These are phyloP conservation scores for Caenorhabditis sp. DNA, from an alignment of 2,888 invertebrate genomes.

Conservation along the genomic window DNA sequence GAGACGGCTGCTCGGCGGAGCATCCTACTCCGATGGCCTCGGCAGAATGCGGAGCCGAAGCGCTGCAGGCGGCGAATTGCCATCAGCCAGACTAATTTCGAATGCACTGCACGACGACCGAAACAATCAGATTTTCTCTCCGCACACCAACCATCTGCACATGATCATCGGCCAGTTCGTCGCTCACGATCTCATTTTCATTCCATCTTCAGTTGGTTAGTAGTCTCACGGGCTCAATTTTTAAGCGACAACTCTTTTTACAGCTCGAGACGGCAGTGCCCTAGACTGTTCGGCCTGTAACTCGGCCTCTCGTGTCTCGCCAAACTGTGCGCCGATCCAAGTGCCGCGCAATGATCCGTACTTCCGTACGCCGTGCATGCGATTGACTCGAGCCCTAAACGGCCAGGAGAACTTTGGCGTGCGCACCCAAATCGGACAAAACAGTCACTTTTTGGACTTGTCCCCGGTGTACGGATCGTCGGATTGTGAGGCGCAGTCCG, in stretches of 20 bases:
- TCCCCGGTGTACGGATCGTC: slow-evolving; percentile 93
- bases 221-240: too few species aligned
- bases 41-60: slow-evolving; percentile 44
- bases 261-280: slow-evolving; percentile 18
- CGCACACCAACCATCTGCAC: slow-evolving; percentile 78
- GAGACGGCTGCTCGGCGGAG: slow-evolving; percentile 86
- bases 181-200: slow-evolving; percentile 93
- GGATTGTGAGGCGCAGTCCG: slow-evolving; percentile 86
- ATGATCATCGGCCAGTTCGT: slow-evolving; percentile 95
- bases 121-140: slow-evolving; percentile 33
- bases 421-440: slow-evolving; percentile 79
- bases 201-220: slow-evolving; percentile 84
- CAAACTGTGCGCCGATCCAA: slow-evolving; percentile 91
- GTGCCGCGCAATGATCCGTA: slow-evolving; percentile 80
- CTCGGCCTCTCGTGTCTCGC: slow-evolving; percentile 88
- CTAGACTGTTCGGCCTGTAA: slow-evolving; percentile 84
- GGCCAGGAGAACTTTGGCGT: slow-evolving; percentile 87
- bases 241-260: too few species aligned
- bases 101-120: slow-evolving; percentile 55
- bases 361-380: slow-evolving; percentile 84
- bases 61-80: slow-evolving; percentile 39
- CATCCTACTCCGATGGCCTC: slow-evolving; percentile 83
- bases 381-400: slow-evolving; percentile 92
- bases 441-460: slow-evolving; percentile 86
- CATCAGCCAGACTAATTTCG: slow-evolving; percentile 59